Conservation (phyloP, 2,888 invertebrate genomes). For the Philaethria dido region DNA sequence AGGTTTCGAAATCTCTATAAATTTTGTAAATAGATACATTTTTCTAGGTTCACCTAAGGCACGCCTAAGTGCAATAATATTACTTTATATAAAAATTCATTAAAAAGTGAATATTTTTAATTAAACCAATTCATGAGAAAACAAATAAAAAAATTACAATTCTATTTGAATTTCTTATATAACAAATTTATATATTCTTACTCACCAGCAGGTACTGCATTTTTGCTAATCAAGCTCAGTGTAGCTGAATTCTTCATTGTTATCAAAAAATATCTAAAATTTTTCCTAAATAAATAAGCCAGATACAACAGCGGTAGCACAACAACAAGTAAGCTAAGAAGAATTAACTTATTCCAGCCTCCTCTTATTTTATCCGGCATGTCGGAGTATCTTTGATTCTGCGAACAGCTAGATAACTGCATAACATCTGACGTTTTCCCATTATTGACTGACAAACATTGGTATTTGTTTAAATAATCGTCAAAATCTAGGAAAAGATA, state of each 20-base stretch:
- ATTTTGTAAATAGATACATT: too few species aligned
- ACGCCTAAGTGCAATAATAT: too few species aligned
- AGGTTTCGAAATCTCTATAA: too few species aligned
- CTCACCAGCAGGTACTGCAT: constrained; percentile 62
- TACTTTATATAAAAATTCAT: too few species aligned
- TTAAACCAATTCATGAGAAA: too few species aligned
- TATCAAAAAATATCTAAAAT: constrained; percentile 84
- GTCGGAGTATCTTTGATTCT: constrained; percentile 42
- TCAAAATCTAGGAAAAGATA: constrained; percentile 61
- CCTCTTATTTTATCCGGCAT: constrained; percentile 43
- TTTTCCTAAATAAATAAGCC: constrained; percentile 68
- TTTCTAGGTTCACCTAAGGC: too few species aligned
- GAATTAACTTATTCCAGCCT: constrained; percentile 48
- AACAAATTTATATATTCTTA: constrained; percentile 27
- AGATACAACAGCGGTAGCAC: constrained; percentile 52
- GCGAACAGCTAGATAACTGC: constrained; percentile 52
- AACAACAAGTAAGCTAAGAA: constrained; percentile 53
- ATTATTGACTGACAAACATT: constrained; percentile 55
- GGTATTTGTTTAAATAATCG: constrained; percentile 45
- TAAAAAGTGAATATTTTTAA: too few species aligned
- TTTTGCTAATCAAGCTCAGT: constrained; percentile 80
- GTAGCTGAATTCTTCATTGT: constrained; percentile 83
- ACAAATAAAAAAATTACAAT: too few species aligned
- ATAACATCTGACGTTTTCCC: constrained; percentile 49
- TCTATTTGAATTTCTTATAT: too few species aligned